Base-by-base conservation (phyloP, 2,113 vertebrate genomes). In the Kryptolebias marmoratus region DNA sequence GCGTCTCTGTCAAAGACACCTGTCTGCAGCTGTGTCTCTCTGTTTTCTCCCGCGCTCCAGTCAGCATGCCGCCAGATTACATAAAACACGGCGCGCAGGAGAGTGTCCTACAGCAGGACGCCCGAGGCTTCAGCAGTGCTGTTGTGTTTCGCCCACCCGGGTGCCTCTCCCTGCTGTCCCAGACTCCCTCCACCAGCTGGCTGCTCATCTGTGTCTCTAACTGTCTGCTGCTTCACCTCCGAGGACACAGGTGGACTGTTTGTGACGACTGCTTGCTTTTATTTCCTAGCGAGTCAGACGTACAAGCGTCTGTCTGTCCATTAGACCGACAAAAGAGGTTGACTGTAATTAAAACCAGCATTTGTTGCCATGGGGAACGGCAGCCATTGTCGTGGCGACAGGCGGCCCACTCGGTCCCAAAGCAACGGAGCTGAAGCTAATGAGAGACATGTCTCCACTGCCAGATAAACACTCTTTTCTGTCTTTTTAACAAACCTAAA, bases 261-360 rank as follows among this genome's bases (percentile, higher is more conserved):
- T 59, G 70, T 28, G 80, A 48, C 62, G 64, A 54, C 9, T 16
- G 66, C 54, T 44, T 22, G 58, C 53, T 57, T 18, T 36, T 73
- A 50, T 78, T 55, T 75, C 59, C 28, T 48, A 73, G 64, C 4
- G 7, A 82, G 62, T 72, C 81, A 73, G 65, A 6, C 50, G 11
- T 63, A 48, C 66, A 36, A 42, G 63, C 68, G 42, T 50, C 2
- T 62, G 53, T 72, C 44, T 69, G 22, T 83, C 57, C 83, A 22
- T 62, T 48, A 63, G 81, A 87, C 84, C 88, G 81, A 87, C 75
- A 82, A 79, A 89, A 67, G 9, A 79, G 84, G 81, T 91, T 68
- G 27, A 13, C 80, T 87, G 75, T 83, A 89, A 92, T 91, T 90
- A 89, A 89, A 91, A 89, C 88, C 83, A 85, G 85, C 79, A 71